Conservation (phyloP, 2,113 vertebrate genomes). For the Phocoena phocoena region DNA sequence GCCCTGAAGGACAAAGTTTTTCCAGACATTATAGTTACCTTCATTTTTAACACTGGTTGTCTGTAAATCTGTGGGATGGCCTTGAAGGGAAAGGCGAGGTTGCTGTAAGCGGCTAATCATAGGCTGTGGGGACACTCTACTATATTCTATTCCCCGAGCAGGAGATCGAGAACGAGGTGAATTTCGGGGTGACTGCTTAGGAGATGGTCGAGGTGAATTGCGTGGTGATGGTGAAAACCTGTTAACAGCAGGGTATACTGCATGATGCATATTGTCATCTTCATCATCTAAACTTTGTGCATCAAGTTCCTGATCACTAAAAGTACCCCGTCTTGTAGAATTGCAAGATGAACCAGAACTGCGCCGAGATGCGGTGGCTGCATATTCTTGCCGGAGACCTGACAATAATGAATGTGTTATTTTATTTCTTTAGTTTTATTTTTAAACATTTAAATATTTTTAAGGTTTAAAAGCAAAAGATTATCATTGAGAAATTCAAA, state of each 20-base stretch:
- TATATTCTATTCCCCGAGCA: conserved; percentile 94
- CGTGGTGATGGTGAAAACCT: conserved; percentile 97
- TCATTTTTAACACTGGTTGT: conserved; percentile 95
- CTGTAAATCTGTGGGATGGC: conserved; percentile 93
- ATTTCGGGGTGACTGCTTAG: conserved; percentile 91
- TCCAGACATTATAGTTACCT: conserved; percentile 84
- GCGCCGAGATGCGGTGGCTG: conserved; percentile 94
- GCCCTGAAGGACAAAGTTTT: neutral
- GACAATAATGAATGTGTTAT: conserved; percentile 59
- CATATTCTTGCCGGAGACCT: conserved; percentile 98
- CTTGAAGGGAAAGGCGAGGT: conserved; percentile 96
- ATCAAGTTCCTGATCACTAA: conserved; percentile 98
- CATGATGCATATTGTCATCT: conserved; percentile 91
- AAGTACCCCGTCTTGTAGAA: conserved; percentile 93
- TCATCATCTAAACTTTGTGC: conserved; percentile 98
- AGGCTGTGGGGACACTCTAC: conserved; percentile 93
- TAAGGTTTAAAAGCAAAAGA: conserved; percentile 42
- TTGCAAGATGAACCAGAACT: conserved; percentile 98
- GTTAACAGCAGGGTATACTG: conserved; percentile 90
- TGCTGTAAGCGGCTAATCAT: conserved; percentile 97
- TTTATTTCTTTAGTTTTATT: conserved; percentile 52
- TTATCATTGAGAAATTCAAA: conserved; percentile 25
- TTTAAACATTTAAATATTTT: conserved; percentile 46
- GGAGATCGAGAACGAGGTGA: conserved; percentile 97
- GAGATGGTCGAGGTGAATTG: conserved; percentile 94